Base-by-base conservation (phyloP, 2,888 invertebrate genomes). In the Hirtodrosophila duncani region DNA sequence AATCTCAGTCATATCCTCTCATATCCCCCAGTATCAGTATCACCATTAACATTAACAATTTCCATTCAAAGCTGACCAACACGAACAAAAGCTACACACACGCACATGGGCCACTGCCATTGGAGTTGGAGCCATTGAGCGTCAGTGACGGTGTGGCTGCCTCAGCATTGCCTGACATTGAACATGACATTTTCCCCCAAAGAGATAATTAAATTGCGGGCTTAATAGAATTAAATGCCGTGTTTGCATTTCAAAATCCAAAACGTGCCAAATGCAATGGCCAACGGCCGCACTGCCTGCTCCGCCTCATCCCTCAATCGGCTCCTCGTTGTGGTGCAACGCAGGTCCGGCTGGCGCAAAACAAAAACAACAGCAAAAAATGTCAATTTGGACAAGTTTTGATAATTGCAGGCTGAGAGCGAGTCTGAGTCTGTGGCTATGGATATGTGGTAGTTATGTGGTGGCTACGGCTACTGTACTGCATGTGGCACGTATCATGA, bases 211-310 rank as follows among this genome's bases (percentile, higher is more conserved):
- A 77, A 81, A 81, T 80, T 63, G 80, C 69, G 60, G 62, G 41
- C 77, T 63, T 81, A 79, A 79, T 81, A 81, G 80, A 81, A 79
- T 79, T 81, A 82, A 80, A 81, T 79, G 81, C 67, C 61, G 75
- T 75, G 75, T 75, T 80, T 78, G 81, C 81, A 75, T 75, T 75
- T 75, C 72, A 69, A 81, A 78, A 74, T 74, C 70, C 56, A 61
- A 67, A 72, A 66, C 69, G 72, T 71, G 67, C 62, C 67, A 72
- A 71, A 71, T 68, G 68, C 45, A 51, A 51, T 59, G 52, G 43
- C 72, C 68, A 64, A 55, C 46, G 53, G 68, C 38, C 7, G 13
- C 24, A 3, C 34, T 11, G 16, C 13, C 53, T 24, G 27, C 24
- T 2, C 26, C 31, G 10, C 14, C 29, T 36, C 23, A 17, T 9